phyloP scores from a whole-genome alignment of 1,140 invertebrate genomes.

The Plectrocnemia conspersa region DNA sequence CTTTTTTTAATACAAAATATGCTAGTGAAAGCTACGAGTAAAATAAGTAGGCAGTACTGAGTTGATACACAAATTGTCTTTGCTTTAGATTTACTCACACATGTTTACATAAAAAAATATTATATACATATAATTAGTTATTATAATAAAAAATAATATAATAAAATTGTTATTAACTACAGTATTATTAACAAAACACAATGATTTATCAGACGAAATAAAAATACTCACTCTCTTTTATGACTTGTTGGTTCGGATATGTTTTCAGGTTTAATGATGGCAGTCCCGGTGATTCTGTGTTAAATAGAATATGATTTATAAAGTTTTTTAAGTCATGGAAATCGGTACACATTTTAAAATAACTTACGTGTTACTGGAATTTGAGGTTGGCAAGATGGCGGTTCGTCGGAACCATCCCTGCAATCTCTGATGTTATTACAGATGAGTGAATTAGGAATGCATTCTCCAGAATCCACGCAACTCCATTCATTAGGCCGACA shows the following conservation, averaged over 20 bases:
- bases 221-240: constrained; percentile 73
- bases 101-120: neutral
- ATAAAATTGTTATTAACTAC: neutral
- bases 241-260: constrained; percentile 68
- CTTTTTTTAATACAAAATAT: too few species aligned
- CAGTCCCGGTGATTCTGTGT: neutral
- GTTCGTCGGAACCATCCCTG: constrained; percentile 71
- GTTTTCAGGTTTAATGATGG: constrained; percentile 56
- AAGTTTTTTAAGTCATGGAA: neutral
- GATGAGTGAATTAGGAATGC: constrained; percentile 57
- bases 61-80: too few species aligned
- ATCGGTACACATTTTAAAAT: neutral
- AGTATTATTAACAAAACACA: constrained; percentile 14
- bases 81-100: too few species aligned
- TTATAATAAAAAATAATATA: constrained; percentile 1
- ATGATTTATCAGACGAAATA: constrained; percentile 13
- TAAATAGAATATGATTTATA: constrained; percentile 7
- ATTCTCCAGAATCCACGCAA: constrained; percentile 60
- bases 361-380: constrained; percentile 4
- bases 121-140: too few species aligned
- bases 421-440: constrained; percentile 73
- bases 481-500: constrained; percentile 48
- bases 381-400: constrained; percentile 22
- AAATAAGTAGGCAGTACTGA: too few species aligned
- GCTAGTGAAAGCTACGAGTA: too few species aligned